Evolutionary conservation across 2,888 invertebrate genomes (phyloP), one percentile per base, ranked within the genome.

Genomic region (Hydrotaea cyrtoneurina): DNA sequence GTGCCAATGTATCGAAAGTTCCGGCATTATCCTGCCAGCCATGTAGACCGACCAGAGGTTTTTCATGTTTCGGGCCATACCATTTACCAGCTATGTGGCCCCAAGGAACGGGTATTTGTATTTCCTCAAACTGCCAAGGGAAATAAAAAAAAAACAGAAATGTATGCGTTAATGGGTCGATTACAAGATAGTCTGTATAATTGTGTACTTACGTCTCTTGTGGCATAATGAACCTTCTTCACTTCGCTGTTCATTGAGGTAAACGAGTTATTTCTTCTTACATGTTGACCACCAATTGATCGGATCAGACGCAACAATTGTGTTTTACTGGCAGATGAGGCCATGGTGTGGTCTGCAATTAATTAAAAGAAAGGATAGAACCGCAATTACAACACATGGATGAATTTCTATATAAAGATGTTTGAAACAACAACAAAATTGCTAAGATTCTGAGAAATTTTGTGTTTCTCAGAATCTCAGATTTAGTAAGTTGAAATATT

Each of bases 21-120:
- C 95, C 95, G n/a, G 95, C 95, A 77, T 87, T 87, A 55, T 88
- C 88, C 46, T 87, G 87, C 87, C 87, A 87, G 0, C 96, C 96
- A 89, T 96, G 96, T n/a, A 96, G 88, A 0, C 95, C 95, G 36
- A 96, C 89, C 80, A 96, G 93, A 0, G 96, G 96, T 69, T 95
- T 93, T 19, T 93, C 93, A 84, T 94, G 92, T 86, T 93, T 93
- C 2, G 93, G 93, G 13, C 96, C 96, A 95, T 96, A 96, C 92
- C 95, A 93, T 91, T 95, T 96, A 0, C 94, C 96, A 0, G 95
- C 93, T 23, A 96, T 87, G 87, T 95, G 94, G 0, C 96, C 96
- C 94, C 95, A 96, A 59, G 95, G 94, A 0, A 95, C 94, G 59
- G 94, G 94, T 71, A 96, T 95, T 88, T 93, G 92, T n/a, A 96